Conservation (phyloP, 2,888 invertebrate species). For the Minunthozetes semirufus region DNA sequence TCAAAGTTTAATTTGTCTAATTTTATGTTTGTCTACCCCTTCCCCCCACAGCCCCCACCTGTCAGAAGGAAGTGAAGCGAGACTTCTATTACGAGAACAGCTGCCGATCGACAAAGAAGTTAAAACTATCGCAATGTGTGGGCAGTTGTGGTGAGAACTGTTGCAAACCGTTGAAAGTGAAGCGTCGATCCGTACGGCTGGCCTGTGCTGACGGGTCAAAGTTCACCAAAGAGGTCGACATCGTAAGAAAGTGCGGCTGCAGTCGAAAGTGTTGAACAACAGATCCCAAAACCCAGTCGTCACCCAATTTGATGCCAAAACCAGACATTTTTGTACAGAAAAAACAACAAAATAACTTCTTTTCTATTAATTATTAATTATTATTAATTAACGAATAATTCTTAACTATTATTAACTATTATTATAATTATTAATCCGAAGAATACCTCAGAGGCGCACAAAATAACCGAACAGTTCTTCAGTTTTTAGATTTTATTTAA, state of each 20-base stretch:
- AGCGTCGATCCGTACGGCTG: constrained; percentile 87
- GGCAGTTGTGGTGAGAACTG: constrained; percentile 73
- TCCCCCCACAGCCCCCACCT: constrained; percentile 60
- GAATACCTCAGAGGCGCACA: constrained; percentile 7
- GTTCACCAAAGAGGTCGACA: constrained; percentile 90
- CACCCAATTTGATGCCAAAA: background rate
- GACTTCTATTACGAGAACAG: constrained; percentile 76
- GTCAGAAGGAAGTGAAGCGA: constrained; percentile 79
- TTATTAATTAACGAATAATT: background rate
- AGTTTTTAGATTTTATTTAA: no score
- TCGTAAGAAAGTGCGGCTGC: constrained; percentile 93
- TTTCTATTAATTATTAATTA: background rate
- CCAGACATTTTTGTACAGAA: no score
- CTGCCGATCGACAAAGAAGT: constrained; percentile 80
- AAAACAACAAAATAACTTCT: no score
- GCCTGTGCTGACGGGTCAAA: constrained; percentile 85
- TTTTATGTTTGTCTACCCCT: background rate
- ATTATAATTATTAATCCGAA: background rate
- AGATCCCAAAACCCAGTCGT: background rate
- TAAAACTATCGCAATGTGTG: constrained; percentile 79
- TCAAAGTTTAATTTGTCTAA: background rate
- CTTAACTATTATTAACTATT: background rate
- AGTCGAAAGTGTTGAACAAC: constrained; percentile 45
- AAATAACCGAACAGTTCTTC: no score
- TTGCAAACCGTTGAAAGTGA: constrained; percentile 84